These are phyloP conservation scores for Dendropsophus ebraccatus DNA, from an alignment of 2,113 vertebrate genomes.

Conservation along the genomic window DNA sequence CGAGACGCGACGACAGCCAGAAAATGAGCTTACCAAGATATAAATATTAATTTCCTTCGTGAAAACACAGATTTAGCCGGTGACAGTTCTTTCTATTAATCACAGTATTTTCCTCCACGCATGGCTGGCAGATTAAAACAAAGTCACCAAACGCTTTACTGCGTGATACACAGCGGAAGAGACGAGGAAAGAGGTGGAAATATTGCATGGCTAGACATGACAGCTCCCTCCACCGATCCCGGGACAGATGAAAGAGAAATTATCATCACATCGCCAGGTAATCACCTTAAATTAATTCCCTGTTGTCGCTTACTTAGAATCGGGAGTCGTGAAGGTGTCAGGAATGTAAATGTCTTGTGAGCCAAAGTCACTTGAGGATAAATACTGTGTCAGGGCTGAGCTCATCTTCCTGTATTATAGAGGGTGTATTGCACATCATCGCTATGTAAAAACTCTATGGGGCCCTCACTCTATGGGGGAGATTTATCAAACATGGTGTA, in stretches of 20 bases:
- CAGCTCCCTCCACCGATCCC: conserved; percentile 1
- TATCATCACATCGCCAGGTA: conserved; percentile 30
- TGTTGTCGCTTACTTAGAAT: not conserved
- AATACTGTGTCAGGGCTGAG: not conserved
- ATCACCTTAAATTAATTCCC: conserved; percentile 14
- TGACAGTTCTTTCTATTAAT: conserved; percentile 34
- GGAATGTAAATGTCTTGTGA: not conserved
- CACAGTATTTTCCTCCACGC: conserved; percentile 23
- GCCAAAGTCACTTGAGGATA: not conserved
- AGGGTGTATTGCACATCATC: not conserved
- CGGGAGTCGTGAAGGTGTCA: not conserved
- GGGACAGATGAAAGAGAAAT: conserved; percentile 32
- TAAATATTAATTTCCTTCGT: conserved; percentile 34
- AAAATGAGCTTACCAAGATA: not conserved
- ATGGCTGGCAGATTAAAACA: conserved; percentile 41
- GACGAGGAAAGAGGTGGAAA: conserved; percentile 15
- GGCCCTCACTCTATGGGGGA: too few relatives aligned
- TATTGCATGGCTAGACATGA: conserved; percentile 4
- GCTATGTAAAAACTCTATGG: too few relatives aligned
- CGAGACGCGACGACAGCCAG: not conserved
- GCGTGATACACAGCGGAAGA: conserved; percentile 5
- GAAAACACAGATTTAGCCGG: conserved; percentile 9
- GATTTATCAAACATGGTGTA: too few relatives aligned
- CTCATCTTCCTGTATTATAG: not conserved
- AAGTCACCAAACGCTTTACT: conserved; percentile 20